These are phyloP conservation scores for Leucosticte australis DNA, from an alignment of 2,113 vertebrate genomes.

Conservation along the genomic window DNA sequence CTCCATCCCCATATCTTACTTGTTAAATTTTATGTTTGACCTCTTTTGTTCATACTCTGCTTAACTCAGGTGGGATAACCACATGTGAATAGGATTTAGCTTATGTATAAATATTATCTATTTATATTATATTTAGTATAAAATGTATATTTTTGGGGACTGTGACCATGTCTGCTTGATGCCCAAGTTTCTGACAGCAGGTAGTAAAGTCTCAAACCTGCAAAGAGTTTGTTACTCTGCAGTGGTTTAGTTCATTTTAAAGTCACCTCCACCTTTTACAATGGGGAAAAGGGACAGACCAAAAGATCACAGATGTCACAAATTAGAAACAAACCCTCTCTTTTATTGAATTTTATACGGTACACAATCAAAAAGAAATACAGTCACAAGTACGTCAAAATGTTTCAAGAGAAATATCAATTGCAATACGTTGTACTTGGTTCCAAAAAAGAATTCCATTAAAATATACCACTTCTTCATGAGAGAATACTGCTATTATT, in stretches of 20 bases:
- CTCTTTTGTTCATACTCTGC: not conserved
- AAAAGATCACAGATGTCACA: not conserved
- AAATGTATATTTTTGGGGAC: not conserved
- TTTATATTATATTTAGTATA: not conserved
- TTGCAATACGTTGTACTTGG: conserved; percentile 56
- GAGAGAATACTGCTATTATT: conserved; percentile 66
- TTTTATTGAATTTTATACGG: conserved; percentile 67
- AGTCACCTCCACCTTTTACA: not conserved
- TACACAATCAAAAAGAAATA: conserved; percentile 70
- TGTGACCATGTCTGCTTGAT: not conserved
- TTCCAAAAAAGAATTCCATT: conserved; percentile 66
- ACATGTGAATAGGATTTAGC: not conserved
- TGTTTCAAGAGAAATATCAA: conserved; percentile 56
- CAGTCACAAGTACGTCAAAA: conserved; percentile 65
- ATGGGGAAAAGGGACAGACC: not conserved
- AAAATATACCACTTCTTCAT: conserved; percentile 65
- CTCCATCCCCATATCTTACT: fast-evolving
- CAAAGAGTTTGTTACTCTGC: not conserved
- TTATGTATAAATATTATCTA: not conserved
- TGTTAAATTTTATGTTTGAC: not conserved
- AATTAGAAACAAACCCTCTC: conserved; percentile 61
- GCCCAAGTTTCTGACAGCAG: not conserved
- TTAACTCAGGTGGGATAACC: not conserved
- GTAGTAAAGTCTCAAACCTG: not conserved
- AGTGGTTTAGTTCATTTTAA: not conserved